A percentile compares a stretch with the other conserved stretches of the same genome.
Conservation (phyloP, 2,113 vertebrate species). For the Agelaius phoeniceus region DNA sequence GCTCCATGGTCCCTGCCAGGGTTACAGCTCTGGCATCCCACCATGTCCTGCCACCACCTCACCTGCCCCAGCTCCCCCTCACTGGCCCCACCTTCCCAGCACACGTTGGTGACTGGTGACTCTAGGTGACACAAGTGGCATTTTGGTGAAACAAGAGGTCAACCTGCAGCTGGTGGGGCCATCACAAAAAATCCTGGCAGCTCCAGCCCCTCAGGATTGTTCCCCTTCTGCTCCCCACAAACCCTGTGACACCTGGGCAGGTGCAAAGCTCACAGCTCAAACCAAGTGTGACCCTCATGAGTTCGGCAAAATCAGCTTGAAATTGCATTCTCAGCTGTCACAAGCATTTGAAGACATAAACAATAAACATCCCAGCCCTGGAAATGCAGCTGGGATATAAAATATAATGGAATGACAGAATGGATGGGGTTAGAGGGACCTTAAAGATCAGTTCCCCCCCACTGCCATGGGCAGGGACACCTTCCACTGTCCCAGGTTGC, state of each 20-base stretch:
- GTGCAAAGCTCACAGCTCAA: neutral
- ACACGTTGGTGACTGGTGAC: accelerated
- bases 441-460: too few relatives aligned
- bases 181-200: neutral
- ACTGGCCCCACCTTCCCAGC: neutral
- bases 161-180: neutral
- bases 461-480: too few relatives aligned
- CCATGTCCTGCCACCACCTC: neutral
- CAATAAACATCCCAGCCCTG: neutral
- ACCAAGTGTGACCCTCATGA: neutral
- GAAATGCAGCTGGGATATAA: neutral
- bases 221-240: neutral
- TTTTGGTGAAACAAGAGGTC: neutral
- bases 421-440: too few relatives aligned
- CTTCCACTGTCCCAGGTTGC: too few relatives aligned
- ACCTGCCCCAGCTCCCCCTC: neutral
- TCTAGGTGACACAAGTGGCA: accelerated
- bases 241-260: neutral
- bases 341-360: accelerated
- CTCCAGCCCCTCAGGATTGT: accelerated
- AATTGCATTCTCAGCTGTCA: neutral
- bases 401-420: neutral
- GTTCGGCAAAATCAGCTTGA: neutral
- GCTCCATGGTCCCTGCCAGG: neutral
- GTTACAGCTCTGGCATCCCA: neutral